Evolutionary conservation across 2,113 vertebrate species (phyloP).

Genomic region (rat (Rattus norvegicus)): DNA sequence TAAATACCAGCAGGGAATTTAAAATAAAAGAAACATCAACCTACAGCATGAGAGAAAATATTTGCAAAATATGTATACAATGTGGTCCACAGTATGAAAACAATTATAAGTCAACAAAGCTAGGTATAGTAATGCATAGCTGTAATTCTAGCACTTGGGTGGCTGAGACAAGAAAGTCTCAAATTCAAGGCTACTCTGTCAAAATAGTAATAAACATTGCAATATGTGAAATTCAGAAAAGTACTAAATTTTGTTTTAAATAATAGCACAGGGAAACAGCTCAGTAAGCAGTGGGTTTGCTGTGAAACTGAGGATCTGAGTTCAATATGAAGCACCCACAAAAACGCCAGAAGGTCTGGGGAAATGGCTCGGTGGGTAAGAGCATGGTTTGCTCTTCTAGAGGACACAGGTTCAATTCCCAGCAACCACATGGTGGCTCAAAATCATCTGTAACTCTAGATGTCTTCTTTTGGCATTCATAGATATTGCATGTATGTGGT

Average conservation of each 20-base stretch:
- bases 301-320: not conserved
- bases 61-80: not conserved
- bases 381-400: not conserved
- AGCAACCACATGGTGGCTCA: not conserved
- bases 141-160: not conserved
- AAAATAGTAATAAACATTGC: not conserved
- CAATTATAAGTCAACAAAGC: not conserved
- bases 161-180: not conserved
- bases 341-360: not conserved
- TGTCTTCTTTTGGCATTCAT: not conserved
- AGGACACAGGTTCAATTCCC: not conserved
- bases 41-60: constrained; percentile 16
- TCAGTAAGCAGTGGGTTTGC: not conserved
- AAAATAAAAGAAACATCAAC: not conserved
- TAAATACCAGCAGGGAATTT: not conserved
- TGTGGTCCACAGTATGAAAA: not conserved
- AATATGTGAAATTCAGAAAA: no score
- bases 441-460: not conserved
- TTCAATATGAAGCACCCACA: not conserved
- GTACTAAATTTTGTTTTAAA: not conserved
- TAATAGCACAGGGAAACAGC: not conserved
- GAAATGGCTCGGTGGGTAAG: not conserved
- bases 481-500: not conserved
- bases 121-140: not conserved
- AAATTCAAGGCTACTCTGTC: not conserved